Evolutionary conservation across 2,888 invertebrate genomes (phyloP).

Genomic region (Chalcis sispes): DNA sequence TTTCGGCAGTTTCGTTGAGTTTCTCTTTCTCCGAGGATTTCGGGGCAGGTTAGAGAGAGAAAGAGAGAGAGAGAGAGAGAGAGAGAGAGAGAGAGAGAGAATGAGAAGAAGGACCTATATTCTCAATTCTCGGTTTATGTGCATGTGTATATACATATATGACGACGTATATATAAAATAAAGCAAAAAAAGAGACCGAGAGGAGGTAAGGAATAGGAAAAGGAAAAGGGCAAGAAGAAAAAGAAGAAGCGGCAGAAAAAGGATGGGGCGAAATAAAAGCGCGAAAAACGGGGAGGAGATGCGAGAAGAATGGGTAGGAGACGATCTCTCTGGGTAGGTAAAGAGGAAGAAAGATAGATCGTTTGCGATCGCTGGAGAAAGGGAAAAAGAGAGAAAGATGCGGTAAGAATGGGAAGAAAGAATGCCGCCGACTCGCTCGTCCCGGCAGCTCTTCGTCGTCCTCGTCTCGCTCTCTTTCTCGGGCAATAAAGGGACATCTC

Average conservation of each 20-base stretch:
- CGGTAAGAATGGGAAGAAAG: conserved; percentile 35
- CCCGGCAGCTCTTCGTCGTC: no score
- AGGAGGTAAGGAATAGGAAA: neutral
- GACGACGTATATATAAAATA: no score
- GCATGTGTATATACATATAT: no score
- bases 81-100: neutral
- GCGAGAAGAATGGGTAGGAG: conserved; percentile 37
- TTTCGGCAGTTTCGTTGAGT: no score
- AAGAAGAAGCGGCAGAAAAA: neutral
- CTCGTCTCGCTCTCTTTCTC: neutral
- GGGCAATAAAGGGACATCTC: conserved; percentile 45
- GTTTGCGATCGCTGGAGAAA: neutral
- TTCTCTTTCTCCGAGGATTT: no score
- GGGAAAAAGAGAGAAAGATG: neutral
- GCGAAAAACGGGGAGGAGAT: conserved; percentile 46
- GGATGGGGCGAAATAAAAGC: conserved; percentile 23
- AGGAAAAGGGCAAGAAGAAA: no score
- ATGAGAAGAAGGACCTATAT: no score
- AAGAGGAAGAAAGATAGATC: neutral
- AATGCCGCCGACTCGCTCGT: conserved; percentile 48
- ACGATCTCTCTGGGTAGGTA: no score
- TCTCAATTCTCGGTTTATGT: no score
- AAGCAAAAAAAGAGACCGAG: conserved; percentile 6
- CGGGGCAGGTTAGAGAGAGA: no score
- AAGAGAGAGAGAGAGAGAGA: neutral